Percentiles rank a stretch among this genome's conserved stretches.
Evolutionary conservation across 2,113 vertebrate genomes (phyloP).

Genomic region (Scomber colias): DNA sequence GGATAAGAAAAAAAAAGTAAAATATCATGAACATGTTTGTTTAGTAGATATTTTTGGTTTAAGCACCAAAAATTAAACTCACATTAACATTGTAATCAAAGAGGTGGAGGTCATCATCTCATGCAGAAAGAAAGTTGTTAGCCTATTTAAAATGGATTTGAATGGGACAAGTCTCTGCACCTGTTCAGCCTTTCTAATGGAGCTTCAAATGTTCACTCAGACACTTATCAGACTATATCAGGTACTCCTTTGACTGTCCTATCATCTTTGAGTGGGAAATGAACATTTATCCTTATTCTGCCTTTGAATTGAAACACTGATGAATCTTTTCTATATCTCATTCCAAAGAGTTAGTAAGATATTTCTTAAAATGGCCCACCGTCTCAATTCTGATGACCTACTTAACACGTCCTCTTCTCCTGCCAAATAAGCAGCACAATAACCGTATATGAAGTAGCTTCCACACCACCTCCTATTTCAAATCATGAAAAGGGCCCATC

Average conservation of each 20-base stretch:
- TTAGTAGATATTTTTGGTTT: neutral
- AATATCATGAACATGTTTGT: neutral
- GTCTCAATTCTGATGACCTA: slow-evolving; percentile 52
- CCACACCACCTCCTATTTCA: slow-evolving; percentile 52
- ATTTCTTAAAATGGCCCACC: slow-evolving; percentile 40
- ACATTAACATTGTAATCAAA: neutral
- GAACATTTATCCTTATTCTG: slow-evolving; percentile 21
- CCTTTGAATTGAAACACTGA: slow-evolving; percentile 21
- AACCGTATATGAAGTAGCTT: slow-evolving; percentile 57
- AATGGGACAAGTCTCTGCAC: neutral
- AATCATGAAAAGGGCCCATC: slow-evolving; percentile 61
- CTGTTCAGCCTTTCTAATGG: slow-evolving; percentile 3
- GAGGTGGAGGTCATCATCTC: neutral
- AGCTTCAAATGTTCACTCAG: neutral
- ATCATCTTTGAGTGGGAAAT: slow-evolving; percentile 22
- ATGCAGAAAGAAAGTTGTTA: neutral
- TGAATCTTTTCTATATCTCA: slow-evolving; percentile 29
- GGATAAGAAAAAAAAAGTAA: neutral
- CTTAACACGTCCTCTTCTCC: slow-evolving; percentile 46
- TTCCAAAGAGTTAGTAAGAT: slow-evolving; percentile 17
- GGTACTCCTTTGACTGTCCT: slow-evolving; percentile 3
- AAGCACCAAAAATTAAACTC: neutral
- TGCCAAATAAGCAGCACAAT: slow-evolving; percentile 49
- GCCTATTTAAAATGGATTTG: slow-evolving; percentile 2
- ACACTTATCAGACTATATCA: neutral